Evolutionary conservation across 2,888 invertebrate species (phyloP).

Genomic region (Pollenia amentaria): DNA sequence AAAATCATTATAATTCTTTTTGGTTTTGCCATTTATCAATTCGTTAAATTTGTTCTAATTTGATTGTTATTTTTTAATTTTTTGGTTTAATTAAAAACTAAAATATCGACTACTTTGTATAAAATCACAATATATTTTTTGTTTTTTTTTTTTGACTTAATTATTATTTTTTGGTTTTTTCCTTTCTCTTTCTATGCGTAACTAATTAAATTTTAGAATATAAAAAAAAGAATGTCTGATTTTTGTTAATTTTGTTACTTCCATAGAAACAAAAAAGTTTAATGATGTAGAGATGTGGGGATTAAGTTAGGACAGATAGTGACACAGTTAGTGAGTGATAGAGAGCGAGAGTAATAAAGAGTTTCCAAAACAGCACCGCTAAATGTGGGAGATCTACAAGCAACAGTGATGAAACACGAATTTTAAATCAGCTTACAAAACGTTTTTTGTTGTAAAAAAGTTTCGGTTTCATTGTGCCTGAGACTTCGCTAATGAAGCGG

Average conservation of each 20-base stretch:
- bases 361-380: constrained; percentile 53
- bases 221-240: constrained; percentile 63
- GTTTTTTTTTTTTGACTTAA: constrained; percentile 56
- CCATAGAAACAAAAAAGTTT: constrained; percentile 27
- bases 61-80: constrained; percentile 40
- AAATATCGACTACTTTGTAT: constrained; percentile 77
- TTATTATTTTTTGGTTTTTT: constrained; percentile 27
- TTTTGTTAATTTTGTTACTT: constrained; percentile 37
- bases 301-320: constrained; percentile 60
- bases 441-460: background rate
- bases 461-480: constrained; percentile 33
- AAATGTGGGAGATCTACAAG: constrained; percentile 52
- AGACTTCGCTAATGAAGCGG: constrained; percentile 1
- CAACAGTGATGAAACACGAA: constrained; percentile 28
- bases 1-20: constrained; percentile 50
- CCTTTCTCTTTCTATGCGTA: constrained; percentile 52
- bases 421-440: constrained; percentile 13
- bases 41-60: constrained; percentile 69
- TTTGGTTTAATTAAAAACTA: constrained; percentile 67
- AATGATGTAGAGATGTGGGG: constrained; percentile 45
- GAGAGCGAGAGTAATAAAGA: constrained; percentile 42
- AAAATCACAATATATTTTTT: constrained; percentile 77
- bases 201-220: constrained; percentile 66
- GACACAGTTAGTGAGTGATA: constrained; percentile 15
- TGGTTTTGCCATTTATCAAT: constrained; percentile 59